Base-by-base conservation (phyloP, 2,888 invertebrate genomes). In the Hesperia comma region DNA sequence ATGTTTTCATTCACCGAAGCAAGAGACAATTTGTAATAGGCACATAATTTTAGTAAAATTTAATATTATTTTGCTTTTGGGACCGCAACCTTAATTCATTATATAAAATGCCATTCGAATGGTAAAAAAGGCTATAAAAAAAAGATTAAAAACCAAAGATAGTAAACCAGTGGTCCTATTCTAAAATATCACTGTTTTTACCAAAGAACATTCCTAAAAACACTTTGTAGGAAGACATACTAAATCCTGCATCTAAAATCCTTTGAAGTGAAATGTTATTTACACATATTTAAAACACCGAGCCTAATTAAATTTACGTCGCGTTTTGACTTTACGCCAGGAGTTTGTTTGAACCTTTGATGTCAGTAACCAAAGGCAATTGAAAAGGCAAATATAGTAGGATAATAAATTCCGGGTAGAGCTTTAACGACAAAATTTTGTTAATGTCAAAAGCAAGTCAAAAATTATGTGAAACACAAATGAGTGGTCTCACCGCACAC, bases 361-460 rank as follows among this genome's bases (percentile, higher is more conserved):
- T 64, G 64, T 64, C 53, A 54, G 53, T 32, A 58, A 64, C 64
- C 19, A 51, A 60, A 60, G 64, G 64, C 32, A 64, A 64, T 64
- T 58, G 53, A 43, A 63, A 64, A 60, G 64, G 58, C 58, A 58
- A 58, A 64, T 53, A 64, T 53, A 14, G 1, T 6, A 14, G n/a
- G 32, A 19, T 17, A 49, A 19, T 19, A 19, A 49, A 49, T 49
- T 49, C 19, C 8, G 19, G 7, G 17, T 10, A 49, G 19, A 2
- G 19, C 17, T 3, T 2, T n/a, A 49, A 19, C 2, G 8, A 49
- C 19, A 49, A 19, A 19, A 19, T 19, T 49, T 49, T 49, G 49
- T 19, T 17, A 17, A 46, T 15, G 8, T 8, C 10, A 37, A 10
- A 37, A 37, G 26, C 5, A 26, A 8, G 10, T 37, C 10, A 6